A percentile compares a stretch with the other conserved stretches of the same genome.
Evolutionary conservation across 1,140 invertebrate species (phyloP).

Genomic region (Dendrolimus kikuchii): DNA sequence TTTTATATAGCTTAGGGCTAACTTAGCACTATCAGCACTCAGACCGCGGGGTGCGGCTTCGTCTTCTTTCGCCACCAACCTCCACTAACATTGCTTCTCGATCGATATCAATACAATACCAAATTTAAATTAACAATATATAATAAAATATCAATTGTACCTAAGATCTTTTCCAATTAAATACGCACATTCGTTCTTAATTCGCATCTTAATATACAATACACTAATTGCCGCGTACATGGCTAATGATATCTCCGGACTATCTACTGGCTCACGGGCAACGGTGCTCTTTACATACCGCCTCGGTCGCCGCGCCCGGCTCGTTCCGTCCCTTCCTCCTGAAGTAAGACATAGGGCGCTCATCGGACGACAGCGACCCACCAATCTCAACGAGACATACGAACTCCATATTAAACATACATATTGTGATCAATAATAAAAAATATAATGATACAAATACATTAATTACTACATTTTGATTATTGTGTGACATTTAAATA

Average conservation of each 20-base stretch:
- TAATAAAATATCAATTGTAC: conserved; percentile 72
- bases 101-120: conserved; percentile 59
- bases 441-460: conserved; percentile 71
- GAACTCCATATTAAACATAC: conserved; percentile 62
- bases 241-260: conserved; percentile 23
- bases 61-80: conserved; percentile 18
- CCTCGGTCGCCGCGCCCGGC: conserved; percentile 11
- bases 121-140: conserved; percentile 69
- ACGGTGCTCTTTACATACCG: conserved; percentile 13
- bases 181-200: conserved; percentile 61
- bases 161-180: conserved; percentile 68
- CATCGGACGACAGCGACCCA: too few relatives aligned
- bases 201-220: conserved; percentile 58
- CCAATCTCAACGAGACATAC: conserved; percentile 40
- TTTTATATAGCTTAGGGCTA: conserved; percentile 66
- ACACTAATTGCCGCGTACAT: conserved; percentile 23
- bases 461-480: conserved; percentile 68
- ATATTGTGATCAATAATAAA: conserved; percentile 70
- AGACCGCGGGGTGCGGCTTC: conserved; percentile 33
- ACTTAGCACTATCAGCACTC: conserved; percentile 64
- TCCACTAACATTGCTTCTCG: conserved; percentile 62
- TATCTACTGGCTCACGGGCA: conserved; percentile 22
- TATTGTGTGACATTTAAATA: conserved; percentile 69
- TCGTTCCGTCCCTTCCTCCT: too few relatives aligned
- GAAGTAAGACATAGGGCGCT: too few relatives aligned